Conservation (phyloP, 53 echinoderm and acorn worm species). For the Zoroaster sp. region DNA sequence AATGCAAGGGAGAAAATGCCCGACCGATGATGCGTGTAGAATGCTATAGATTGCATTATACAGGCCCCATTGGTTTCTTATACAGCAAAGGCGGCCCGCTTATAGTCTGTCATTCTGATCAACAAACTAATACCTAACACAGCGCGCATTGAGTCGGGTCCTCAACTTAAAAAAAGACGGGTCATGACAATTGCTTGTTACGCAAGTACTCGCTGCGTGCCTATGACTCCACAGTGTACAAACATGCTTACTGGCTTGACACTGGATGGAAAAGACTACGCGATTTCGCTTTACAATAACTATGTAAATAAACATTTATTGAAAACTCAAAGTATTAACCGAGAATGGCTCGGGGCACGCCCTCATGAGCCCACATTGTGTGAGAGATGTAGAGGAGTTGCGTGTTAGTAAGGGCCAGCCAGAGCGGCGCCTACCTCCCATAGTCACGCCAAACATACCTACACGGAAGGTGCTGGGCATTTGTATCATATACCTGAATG, state of each 20-base stretch:
- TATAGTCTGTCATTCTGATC: neutral
- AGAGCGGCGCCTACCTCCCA: conserved; percentile 37
- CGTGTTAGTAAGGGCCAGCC: conserved; percentile 34
- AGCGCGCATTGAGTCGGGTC: neutral
- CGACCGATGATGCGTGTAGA: conserved; percentile 23
- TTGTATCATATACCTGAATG: neutral
- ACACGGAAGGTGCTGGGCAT: neutral
- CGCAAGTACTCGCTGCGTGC: neutral
- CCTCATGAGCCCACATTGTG: neutral
- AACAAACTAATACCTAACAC: neutral
- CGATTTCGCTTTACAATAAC: conserved; percentile 30
- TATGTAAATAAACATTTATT: conserved; percentile 45
- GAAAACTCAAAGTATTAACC: conserved; percentile 43
- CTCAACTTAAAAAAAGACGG: neutral
- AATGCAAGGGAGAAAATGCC: neutral
- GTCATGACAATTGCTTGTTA: neutral
- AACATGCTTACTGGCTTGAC: neutral
- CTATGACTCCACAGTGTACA: neutral
- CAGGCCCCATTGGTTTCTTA: conserved; percentile 52
- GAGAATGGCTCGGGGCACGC: conserved; percentile 18
- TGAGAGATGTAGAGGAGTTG: neutral
- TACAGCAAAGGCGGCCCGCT: neutral
- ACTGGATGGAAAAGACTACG: neutral
- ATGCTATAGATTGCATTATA: conserved; percentile 44
- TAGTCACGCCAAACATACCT: conserved; percentile 19